Evolutionary conservation across 64 coral and sea anemone genomes (phyloP).

Genomic region (Montipora capricornis): DNA sequence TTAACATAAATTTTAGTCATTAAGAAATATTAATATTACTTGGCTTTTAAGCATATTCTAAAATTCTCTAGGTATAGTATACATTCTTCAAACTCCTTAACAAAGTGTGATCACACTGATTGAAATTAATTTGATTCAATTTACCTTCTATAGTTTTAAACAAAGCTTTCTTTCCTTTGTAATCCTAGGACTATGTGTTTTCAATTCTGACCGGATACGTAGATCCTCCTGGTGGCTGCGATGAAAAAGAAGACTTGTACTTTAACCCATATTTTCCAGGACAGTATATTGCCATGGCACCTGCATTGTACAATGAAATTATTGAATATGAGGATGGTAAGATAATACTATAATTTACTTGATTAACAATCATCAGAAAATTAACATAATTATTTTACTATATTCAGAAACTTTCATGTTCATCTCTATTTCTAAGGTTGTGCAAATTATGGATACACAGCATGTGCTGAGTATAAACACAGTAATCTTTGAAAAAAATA

Average conservation of each 20-base stretch:
- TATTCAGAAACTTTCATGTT: too few species aligned
- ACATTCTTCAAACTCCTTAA: too few species aligned
- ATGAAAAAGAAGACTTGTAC: slow-evolving; percentile 87
- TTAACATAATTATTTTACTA: too few species aligned
- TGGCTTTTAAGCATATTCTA: too few species aligned
- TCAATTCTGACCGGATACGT: slow-evolving; percentile 91
- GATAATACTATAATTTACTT: not conserved
- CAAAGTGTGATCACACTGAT: too few species aligned
- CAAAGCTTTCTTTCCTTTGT: not conserved
- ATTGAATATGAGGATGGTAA: slow-evolving; percentile 99
- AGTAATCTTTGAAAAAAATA: not conserved
- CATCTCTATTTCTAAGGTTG: too few species aligned
- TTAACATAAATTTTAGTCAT: too few species aligned
- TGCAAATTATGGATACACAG: not conserved
- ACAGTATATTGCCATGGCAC: slow-evolving; percentile 97
- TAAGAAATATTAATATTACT: too few species aligned
- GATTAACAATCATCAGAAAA: not conserved
- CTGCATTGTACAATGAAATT: slow-evolving; percentile 93
- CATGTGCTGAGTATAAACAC: not conserved
- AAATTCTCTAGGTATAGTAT: too few species aligned
- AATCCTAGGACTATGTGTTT: slow-evolving; percentile 90
- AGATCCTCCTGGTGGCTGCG: slow-evolving; percentile 91
- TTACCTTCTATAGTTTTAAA: not conserved
- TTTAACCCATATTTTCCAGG: slow-evolving; percentile 98
- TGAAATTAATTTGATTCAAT: not conserved